Evolutionary conservation across 2,888 invertebrate genomes (phyloP), one percentile per base, ranked within the genome.

Genomic region (Poecilus cupreus): DNA sequence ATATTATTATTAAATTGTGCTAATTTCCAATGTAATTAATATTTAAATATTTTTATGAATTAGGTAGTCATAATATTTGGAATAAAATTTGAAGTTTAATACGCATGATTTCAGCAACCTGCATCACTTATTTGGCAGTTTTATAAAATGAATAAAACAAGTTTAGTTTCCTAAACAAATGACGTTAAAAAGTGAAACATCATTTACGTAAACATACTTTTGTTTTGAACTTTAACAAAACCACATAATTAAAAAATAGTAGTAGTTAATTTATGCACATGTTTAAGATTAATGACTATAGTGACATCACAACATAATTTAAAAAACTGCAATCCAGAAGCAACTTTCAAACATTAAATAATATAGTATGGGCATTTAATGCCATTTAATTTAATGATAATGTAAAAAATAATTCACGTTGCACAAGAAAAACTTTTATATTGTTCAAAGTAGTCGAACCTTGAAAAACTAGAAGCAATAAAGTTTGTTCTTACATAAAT

Each of bases 401-500:
- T 54, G 54, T 32, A 32, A 22, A 54, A 54, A 20, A 54, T 22
- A 51, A 51, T 18, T 20, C 22, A 20, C 11, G 20, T 54, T 20
- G 22, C 54, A 54, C 6, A 32, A 32, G 32, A 32, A 32, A 32
- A 32, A 32, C 32, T 32, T 54, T 54, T 54, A 10, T 54, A 54
- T 54, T 54, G 54, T 20, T 54, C 20, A 11, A 10, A 54, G 54
- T 20, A 54, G 54, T 22, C 54, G 54, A 54, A 54, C 54, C 54
- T 54, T 54, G 54, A 54, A 54, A 20, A 20, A 54, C 54, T 22
- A 54, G 54, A 54, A 20, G 54, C 54, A 20, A 54, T 54, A 54
- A 54, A 54, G 54, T 54, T 54, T 54, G 22, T 54, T 54, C 54
- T 54, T 4, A 54, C 54, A 54, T 54, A 54, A 54, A 54, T 54